Evolutionary conservation across 2,888 invertebrate genomes (phyloP).

Genomic region (Eurytoma californica): DNA sequence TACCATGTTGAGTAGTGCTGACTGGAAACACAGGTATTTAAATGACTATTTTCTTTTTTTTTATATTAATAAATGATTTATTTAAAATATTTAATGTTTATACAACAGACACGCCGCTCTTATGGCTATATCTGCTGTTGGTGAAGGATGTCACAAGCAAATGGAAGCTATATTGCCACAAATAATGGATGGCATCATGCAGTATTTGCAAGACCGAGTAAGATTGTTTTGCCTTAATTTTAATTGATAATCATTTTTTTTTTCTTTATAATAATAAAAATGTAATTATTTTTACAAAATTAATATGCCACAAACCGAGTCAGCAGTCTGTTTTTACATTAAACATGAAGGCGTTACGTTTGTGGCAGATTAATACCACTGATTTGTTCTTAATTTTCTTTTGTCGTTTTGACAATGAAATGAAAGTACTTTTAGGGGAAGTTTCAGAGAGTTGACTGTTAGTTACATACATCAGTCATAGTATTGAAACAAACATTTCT

Average conservation of each 20-base stretch:
- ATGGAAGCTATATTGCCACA: conserved; percentile 97
- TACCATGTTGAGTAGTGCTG: conserved; percentile 87
- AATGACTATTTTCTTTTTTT: conserved; percentile 19
- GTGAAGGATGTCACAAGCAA: conserved; percentile 98
- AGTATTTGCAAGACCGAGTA: conserved; percentile 89
- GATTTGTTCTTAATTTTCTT: conserved; percentile 53
- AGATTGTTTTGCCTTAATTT: conserved; percentile 64
- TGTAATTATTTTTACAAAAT: conserved; percentile 6
- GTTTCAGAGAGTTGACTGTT: conserved; percentile 57
- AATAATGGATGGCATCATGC: conserved; percentile 93
- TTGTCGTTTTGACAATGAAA: conserved; percentile 66
- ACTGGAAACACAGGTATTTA: conserved; percentile 85
- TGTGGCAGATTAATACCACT: conserved; percentile 66
- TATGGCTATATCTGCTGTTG: conserved; percentile 98
- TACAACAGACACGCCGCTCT: conserved; percentile 90
- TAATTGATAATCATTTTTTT: not conserved
- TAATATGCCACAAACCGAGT: conserved; percentile 65
- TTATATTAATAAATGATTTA: conserved; percentile 46
- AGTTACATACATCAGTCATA: conserved; percentile 37
- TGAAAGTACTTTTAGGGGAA: conserved; percentile 49
- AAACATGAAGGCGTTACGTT: conserved; percentile 66
- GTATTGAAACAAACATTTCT: conserved; percentile 53
- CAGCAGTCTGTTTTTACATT: conserved; percentile 63
- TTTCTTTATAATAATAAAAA: not conserved
- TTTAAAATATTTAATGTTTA: not conserved